Evolutionary conservation across 2,888 invertebrate species (phyloP).

Genomic region (Bimastos eiseni): DNA sequence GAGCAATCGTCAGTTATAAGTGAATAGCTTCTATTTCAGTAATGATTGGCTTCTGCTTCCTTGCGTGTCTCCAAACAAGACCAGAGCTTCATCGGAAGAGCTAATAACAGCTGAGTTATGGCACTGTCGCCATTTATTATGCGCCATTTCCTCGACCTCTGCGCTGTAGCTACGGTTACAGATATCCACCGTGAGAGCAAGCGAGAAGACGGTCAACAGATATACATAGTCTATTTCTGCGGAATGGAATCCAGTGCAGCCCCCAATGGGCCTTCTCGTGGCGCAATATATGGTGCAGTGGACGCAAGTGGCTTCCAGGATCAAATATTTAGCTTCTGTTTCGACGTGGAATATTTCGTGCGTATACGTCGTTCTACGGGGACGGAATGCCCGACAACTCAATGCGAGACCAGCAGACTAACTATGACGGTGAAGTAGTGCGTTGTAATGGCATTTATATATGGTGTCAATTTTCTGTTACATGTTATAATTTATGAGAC

Average conservation of each 20-base stretch:
- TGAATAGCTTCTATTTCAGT: neutral
- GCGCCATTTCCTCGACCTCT: neutral
- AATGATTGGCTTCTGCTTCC: neutral
- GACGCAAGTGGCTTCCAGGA: neutral
- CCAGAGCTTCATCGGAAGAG: neutral
- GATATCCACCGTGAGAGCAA: neutral
- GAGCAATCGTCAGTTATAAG: neutral
- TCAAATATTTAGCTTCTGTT: neutral
- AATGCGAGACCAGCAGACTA: neutral
- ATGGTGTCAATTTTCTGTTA: no score
- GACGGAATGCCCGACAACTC: neutral
- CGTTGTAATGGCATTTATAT: neutral
- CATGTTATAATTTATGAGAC: no score
- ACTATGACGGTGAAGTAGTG: neutral
- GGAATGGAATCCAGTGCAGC: neutral
- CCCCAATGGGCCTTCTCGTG: neutral
- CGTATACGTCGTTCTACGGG: neutral
- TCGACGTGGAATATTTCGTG: neutral
- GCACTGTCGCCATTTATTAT: neutral
- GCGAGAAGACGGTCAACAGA: neutral
- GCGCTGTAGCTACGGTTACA: neutral
- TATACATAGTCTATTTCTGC: neutral
- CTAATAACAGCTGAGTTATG: neutral
- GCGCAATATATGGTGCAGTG: neutral
- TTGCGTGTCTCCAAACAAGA: neutral